A percentile compares a stretch with the other conserved stretches of the same genome.
Evolutionary conservation across 2,113 vertebrate genomes (phyloP).

Genomic region (Lophura nycthemera): DNA sequence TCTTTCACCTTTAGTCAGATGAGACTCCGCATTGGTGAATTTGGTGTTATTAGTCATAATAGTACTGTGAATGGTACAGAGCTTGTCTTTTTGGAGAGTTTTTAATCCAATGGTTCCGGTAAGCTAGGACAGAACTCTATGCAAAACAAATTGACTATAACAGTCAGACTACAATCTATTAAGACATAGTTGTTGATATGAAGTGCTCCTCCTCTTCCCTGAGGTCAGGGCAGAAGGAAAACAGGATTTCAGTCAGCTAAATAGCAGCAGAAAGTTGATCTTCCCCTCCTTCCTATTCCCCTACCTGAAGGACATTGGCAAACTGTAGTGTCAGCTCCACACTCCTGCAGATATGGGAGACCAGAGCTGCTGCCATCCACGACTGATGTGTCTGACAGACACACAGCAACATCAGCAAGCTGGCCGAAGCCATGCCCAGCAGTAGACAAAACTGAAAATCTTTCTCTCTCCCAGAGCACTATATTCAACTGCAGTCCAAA

Average conservation of each 20-base stretch:
- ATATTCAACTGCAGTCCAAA: slow-evolving; percentile 17
- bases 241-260: background rate
- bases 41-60: background rate
- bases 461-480: slow-evolving; percentile 15
- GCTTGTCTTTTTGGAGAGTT: background rate
- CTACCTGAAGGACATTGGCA: slow-evolving; percentile 6
- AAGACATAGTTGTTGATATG: background rate
- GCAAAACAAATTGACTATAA: background rate
- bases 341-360: background rate
- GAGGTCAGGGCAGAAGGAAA: background rate
- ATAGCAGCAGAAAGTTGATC: background rate
- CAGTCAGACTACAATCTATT: background rate
- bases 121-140: background rate
- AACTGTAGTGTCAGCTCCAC: rapidly evolving
- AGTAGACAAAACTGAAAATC: slow-evolving; percentile 33
- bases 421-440: slow-evolving; percentile 12
- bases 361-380: slow-evolving; percentile 43
- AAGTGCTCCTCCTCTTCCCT: background rate
- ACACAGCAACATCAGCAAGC: slow-evolving; percentile 23
- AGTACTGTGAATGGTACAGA: background rate
- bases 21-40: background rate
- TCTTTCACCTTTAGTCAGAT: background rate
- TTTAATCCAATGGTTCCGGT: background rate
- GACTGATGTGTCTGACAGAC: slow-evolving; percentile 56
- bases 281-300: background rate